Evolutionary conservation across 2,888 invertebrate genomes (phyloP), one percentile per base, ranked within the genome.

Genomic region (Podotricha telesiphe): DNA sequence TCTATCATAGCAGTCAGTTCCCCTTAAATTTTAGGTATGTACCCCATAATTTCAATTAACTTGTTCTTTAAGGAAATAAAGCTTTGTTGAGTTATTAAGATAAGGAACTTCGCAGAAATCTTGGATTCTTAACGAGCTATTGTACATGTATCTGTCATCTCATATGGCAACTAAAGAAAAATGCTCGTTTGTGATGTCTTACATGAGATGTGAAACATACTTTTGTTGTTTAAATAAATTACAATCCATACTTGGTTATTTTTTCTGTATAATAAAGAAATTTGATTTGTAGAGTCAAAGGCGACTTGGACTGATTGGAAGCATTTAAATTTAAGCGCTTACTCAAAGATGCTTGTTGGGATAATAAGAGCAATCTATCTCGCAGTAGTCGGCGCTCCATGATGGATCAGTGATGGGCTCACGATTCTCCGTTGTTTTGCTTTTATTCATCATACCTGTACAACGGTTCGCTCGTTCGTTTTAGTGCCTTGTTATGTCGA

Each of bases 401-500:
- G 91, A 89, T 89, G 87, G 90, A 89, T 86, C 87, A 84, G 83
- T 86, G 90, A 91, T 89, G 90, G 86, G 86, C 87, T 89, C 88
- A 88, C 90, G 91, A 89, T 85, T 87, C 76, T 82, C 79, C 82
- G 85, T 86, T 86, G 87, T 90, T 89, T 88, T 89, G 85, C 83
- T 86, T 28, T 85, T 84, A 86, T 87, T 85, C 83, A 82, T 91
- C 87, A 88, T 64, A 89, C 84, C 82, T 82, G 79, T 79, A 80
- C 82, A 82, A 78, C 82, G 80, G 85, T 84, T 85, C 82, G 83
- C 86, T 86, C 81, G 79, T 80, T 77, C 78, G 77, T 82, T 84
- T 87, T 88, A 86, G 85, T 82, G 81, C 83, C 88, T 91, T 86
- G 90, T 89, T 90, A 88, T 82, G 80, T 48, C 48, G 40, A 11